phyloP scores from a whole-genome alignment of 2,797 vertebrate genomes.

The Enteromius paludinosus region DNA sequence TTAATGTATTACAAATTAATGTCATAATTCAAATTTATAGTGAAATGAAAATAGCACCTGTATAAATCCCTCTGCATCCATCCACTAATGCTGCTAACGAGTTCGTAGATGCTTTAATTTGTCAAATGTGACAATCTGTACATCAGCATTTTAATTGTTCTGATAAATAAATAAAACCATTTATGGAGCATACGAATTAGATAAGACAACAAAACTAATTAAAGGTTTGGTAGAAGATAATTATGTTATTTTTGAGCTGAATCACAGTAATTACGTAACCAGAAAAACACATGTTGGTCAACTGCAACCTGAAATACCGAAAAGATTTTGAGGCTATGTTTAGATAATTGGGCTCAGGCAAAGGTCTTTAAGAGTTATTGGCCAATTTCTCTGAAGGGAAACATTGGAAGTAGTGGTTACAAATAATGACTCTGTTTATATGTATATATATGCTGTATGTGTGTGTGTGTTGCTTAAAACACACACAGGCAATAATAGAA shows the following conservation, averaged over 20 bases:
- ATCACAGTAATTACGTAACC: slow-evolving; percentile 59
- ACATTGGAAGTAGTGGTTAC: slow-evolving; percentile 35
- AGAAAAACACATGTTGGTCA: slow-evolving; percentile 58
- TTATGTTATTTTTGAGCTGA: slow-evolving; percentile 41
- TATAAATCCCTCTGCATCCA: not conserved
- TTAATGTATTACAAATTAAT: not conserved
- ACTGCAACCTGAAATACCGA: slow-evolving; percentile 33
- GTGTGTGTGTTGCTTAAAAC: not conserved
- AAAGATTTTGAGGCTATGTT: slow-evolving; percentile 50
- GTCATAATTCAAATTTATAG: not conserved
- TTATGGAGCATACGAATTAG: slow-evolving; percentile 49
- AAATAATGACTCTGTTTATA: not conserved
- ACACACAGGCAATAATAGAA: not conserved
- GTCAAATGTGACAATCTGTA: not conserved
- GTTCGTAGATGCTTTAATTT: not conserved
- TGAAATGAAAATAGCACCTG: not conserved
- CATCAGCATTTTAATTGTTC: slow-evolving; percentile 25
- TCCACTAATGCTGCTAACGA: not conserved
- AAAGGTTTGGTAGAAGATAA: slow-evolving; percentile 33
- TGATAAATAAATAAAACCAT: slow-evolving; percentile 56
- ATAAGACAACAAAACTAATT: slow-evolving; percentile 59
- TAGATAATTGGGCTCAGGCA: slow-evolving; percentile 47
- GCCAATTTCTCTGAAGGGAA: slow-evolving; percentile 56
- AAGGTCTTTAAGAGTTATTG: slow-evolving; percentile 53
- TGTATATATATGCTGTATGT: not conserved